Evolutionary conservation across 2,888 invertebrate species (phyloP), one percentile per base, ranked within the genome.

Genomic region (Chironomus riparius): DNA sequence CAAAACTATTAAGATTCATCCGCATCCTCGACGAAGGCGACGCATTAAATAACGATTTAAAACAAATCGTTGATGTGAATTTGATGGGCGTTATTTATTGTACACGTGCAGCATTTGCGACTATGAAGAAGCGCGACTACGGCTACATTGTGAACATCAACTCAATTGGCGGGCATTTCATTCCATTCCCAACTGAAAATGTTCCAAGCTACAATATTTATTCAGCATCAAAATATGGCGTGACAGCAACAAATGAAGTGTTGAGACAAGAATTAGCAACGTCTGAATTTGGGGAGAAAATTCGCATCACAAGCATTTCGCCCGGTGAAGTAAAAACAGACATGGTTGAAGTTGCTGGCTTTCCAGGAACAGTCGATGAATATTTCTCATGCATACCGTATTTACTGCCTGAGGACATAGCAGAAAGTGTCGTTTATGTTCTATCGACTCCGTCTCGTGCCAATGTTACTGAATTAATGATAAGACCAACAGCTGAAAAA

Each of bases 61-160:
- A 81, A 76, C 79, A 82, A 61, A 80, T 83, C 0, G 78, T 87
- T 0, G 85, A 87, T 77, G 83, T 84, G 10, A 87, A 87, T 80
- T 78, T 86, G 0, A 84, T 83, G 79, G 87, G 85, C 1, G 79
- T 84, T 0, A 80, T 86, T 0, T 77, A 84, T 71, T 87, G 87
- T 79, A 83, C 86, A 0, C 83, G 86, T 4, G 83, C 82, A 77
- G 87, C 86, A 0, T 80, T 86, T 5, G 86, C 85, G 13, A 87
- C 88, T 87, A 83, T 81, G 48, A 80, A 81, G 18, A 80, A 81
- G 5, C 78, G 80, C 4, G 79, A 83, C 5, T 80, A 82, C 65
- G 87, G 87, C 0, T 83, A 85, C 77, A 83, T 87, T 50, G 80
- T 86, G 47, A 81, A 85, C 28, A 80, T 86, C 2, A 86, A 72